Percentiles rank a stretch among this genome's conserved stretches.
phyloP scores from a whole-genome alignment of 2,888 invertebrate species.

The Spilarctia lutea region DNA sequence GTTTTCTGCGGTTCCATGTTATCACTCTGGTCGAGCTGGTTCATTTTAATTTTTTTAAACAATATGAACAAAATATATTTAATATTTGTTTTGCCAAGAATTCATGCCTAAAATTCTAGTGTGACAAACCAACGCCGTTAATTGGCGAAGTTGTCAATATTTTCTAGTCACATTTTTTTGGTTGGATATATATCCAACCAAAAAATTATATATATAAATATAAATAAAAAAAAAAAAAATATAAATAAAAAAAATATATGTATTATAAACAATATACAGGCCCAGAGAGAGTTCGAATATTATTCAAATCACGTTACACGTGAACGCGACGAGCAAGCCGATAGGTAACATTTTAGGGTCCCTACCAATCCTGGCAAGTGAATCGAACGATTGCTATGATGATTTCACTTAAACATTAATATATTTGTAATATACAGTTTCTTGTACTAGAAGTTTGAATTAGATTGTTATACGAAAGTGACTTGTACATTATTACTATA shows the following conservation, averaged over 20 bases:
- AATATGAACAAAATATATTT: background rate
- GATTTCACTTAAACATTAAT: constrained; percentile 29
- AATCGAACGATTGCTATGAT: constrained; percentile 30
- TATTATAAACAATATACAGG: constrained; percentile 32
- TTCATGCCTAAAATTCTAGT: background rate
- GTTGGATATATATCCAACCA: constrained; percentile 24
- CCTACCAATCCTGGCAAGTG: constrained; percentile 38
- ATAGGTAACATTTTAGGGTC: constrained; percentile 40
- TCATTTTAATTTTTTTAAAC: too few relatives aligned
- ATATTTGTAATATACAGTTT: constrained; percentile 18
- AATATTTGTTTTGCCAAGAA: background rate
- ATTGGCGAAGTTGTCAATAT: constrained; percentile 21
- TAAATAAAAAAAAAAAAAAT: too few relatives aligned
- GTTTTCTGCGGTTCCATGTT: too few relatives aligned
- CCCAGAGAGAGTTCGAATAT: constrained; percentile 30
- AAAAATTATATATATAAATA: too few relatives aligned
- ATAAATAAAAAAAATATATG: too few relatives aligned
- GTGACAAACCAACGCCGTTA: background rate
- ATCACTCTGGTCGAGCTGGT: too few relatives aligned
- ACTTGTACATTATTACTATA: too few relatives aligned
- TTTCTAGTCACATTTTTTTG: constrained; percentile 23
- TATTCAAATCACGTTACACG: constrained; percentile 40
- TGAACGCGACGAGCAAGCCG: constrained; percentile 41
- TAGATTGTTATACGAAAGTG: background rate
- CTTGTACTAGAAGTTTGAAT: constrained; percentile 13